These are phyloP conservation scores for Pyrgilauda ruficollis DNA, from an alignment of 2,113 vertebrate species.

Conservation along the genomic window DNA sequence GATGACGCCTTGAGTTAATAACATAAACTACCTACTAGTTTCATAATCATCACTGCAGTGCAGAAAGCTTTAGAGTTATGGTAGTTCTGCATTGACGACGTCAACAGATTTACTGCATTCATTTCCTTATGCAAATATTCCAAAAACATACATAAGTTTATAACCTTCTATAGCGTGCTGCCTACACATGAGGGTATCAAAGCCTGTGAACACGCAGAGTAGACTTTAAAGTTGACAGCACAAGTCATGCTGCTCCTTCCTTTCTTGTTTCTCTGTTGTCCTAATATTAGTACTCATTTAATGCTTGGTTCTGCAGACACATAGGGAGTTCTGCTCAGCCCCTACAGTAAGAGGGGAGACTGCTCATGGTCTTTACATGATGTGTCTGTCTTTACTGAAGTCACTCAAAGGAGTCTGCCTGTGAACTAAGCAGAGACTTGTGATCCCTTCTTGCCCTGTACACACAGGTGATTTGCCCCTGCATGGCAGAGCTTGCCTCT, in stretches of 20 bases:
- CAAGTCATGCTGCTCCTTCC: not conserved
- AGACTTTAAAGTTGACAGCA: not conserved
- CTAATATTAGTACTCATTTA: not conserved
- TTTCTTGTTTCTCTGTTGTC: not conserved
- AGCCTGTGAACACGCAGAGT: not conserved
- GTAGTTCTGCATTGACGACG: conserved; percentile 55
- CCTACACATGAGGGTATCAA: not conserved
- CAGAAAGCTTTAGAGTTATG: conserved; percentile 68
- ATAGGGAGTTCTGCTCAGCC: not conserved
- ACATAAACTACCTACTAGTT: conserved; percentile 73
- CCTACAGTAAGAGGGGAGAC: not conserved
- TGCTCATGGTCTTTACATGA: not conserved
- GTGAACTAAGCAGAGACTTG: not conserved
- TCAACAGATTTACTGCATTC: conserved; percentile 62
- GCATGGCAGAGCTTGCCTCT: not conserved
- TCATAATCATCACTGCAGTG: conserved; percentile 76
- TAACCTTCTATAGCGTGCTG: not conserved
- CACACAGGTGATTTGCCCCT: fast-evolving
- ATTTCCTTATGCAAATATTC: conserved; percentile 63
- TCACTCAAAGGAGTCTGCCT: not conserved
- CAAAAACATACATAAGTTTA: conserved; percentile 17
- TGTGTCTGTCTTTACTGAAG: not conserved
- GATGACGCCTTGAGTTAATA: conserved; percentile 66
- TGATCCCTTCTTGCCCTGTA: not conserved
- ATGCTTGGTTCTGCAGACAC: not conserved